Base-by-base conservation (phyloP, 37 sponge, comb jelly and placozoan species). In the Mnemiopsis leidyi region DNA sequence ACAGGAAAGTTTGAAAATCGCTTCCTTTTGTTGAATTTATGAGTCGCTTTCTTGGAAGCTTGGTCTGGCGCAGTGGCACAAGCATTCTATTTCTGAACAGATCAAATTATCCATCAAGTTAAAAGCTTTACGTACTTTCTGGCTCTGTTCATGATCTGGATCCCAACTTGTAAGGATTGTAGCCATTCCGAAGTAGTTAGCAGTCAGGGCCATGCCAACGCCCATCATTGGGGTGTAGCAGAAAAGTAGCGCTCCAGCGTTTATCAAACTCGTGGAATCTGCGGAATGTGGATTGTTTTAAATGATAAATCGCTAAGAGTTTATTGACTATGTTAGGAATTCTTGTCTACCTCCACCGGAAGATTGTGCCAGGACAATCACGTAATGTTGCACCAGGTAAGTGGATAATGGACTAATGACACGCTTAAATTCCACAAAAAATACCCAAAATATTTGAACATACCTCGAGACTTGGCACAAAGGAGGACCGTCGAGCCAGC, bases 151-250 rank as follows among this genome's bases (percentile, higher is more conserved):
- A 48, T 48, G 9, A 18, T 48, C 61, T 48, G 61, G 61, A 48
- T 48, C 61, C 61, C 61, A 48, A 13, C 61, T 31, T 1, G 79
- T 77, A 0, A 77, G 32, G 20, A 77, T 16, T 1, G 79, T 77
- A 20, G 35, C 18, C 9, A 77, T 18, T 34, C 79, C 79, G 32
- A 32, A 26, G 18, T 77, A 77, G 32, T 32, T 77, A 34, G 79
- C 79, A 32, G 32, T 32, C 79, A 77, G 79, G 1, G 79, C 32
- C 34, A 77, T 26, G 1, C 79, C 79, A 26, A 77, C 1, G 9
- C 79, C 79, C 36, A 32, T 32, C 79, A 77, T 77, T 33, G 79
- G 79, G 26, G 20, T 9, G 79, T 77, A 77, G 35, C 79, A 31
- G 3, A 77, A 16, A 5, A 77, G 79, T 1, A 77, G 79, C 20